Evolutionary conservation across 2,113 vertebrate genomes (phyloP).

Genomic region (Lontra canadensis): DNA sequence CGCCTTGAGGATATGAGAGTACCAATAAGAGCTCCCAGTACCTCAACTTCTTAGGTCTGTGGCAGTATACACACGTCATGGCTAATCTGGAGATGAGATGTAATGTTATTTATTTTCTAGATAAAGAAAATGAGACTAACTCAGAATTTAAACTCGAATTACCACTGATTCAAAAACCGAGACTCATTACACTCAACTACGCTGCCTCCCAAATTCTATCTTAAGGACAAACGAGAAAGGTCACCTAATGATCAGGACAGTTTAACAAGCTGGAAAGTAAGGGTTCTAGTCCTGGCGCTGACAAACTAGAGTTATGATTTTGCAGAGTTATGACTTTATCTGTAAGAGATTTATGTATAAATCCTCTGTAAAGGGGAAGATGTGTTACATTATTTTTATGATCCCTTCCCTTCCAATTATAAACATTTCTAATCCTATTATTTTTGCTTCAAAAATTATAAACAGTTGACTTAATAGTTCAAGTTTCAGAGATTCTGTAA

Average conservation of each 20-base stretch:
- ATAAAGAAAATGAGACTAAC: neutral
- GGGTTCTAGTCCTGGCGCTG: neutral
- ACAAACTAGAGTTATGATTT: neutral
- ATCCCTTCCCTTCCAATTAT: neutral
- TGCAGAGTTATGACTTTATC: neutral
- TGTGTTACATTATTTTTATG: neutral
- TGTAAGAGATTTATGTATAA: neutral
- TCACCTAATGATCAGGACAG: neutral
- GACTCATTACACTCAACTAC: neutral
- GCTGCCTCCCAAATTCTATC: neutral
- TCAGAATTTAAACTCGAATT: neutral
- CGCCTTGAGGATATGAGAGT: neutral
- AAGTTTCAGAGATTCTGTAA: neutral
- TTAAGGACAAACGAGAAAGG: neutral
- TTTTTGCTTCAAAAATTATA: constrained; percentile 5
- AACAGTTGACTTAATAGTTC: neutral
- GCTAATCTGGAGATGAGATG: neutral
- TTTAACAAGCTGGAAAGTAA: neutral
- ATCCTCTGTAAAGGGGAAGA: neutral
- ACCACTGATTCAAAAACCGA: neutral
- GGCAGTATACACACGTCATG: neutral
- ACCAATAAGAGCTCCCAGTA: neutral
- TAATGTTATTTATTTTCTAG: neutral
- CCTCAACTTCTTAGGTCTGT: neutral
- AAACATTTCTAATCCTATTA: constrained; percentile 13